These are phyloP conservation scores for Charina bottae DNA, from an alignment of 2,113 vertebrate genomes.

Conservation along the genomic window DNA sequence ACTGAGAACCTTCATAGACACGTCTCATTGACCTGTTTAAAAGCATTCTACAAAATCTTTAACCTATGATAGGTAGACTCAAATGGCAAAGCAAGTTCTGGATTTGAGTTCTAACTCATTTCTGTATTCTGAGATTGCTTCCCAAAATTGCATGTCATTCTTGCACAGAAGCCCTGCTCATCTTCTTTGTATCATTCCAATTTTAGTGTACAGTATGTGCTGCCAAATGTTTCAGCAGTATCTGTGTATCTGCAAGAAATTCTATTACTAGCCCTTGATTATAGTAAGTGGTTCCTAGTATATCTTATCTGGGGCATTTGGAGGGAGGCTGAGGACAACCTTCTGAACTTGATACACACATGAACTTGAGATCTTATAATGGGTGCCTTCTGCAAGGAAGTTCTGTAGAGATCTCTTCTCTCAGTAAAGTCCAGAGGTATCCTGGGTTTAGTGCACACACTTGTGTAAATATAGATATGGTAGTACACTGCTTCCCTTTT, in stretches of 20 bases:
- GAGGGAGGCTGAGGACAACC: not conserved
- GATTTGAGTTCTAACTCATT: not conserved
- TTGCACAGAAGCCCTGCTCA: not conserved
- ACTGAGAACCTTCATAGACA: no score
- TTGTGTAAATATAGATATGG: not conserved
- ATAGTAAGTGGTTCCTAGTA: not conserved
- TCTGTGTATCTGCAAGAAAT: not conserved
- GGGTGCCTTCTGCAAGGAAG: not conserved
- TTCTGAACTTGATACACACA: not conserved
- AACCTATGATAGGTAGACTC: not conserved
- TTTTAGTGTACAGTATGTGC: not conserved
- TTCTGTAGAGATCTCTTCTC: not conserved
- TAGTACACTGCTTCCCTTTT: not conserved
- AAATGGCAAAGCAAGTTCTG: not conserved
- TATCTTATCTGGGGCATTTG: not conserved
- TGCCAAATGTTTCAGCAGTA: not conserved
- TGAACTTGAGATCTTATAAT: not conserved
- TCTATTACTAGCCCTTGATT: not conserved
- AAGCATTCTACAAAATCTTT: not conserved
- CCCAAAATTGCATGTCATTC: not conserved
- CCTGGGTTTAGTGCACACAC: not conserved
- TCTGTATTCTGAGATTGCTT: not conserved
- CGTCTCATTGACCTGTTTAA: not conserved
- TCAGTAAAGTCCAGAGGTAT: not conserved
- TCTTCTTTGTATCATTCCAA: not conserved